Conservation (phyloP, 2,888 invertebrate genomes). For the Serripes groenlandicus region DNA sequence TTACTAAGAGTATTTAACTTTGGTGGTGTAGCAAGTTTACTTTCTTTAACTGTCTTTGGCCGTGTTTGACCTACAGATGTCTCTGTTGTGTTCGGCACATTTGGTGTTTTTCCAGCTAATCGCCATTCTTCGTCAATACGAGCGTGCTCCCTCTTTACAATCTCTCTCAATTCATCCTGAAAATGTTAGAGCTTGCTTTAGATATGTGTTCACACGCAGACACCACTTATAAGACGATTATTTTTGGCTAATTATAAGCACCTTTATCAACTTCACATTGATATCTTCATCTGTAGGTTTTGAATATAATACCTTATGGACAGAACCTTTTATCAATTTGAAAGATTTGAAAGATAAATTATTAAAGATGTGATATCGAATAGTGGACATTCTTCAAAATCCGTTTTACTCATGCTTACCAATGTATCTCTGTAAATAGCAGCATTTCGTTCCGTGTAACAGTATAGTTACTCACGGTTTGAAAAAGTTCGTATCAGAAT, state of each 20-base stretch:
- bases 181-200: neutral
- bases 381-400: too few species aligned
- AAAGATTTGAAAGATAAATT: too few species aligned
- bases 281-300: neutral
- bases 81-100: neutral
- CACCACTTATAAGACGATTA: too few species aligned
- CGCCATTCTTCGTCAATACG: constrained; percentile 21
- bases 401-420: too few species aligned
- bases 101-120: neutral
- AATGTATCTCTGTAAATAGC: too few species aligned
- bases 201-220: neutral
- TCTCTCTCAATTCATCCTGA: constrained; percentile 29
- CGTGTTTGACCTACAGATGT: neutral
- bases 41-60: neutral
- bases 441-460: too few species aligned
- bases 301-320: neutral
- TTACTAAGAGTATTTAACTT: neutral
- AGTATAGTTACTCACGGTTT: too few species aligned
- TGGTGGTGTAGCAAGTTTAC: neutral
- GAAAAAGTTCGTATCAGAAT: too few species aligned
- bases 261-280: too few species aligned
- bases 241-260: too few species aligned
- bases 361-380: too few species aligned
- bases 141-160: constrained; percentile 8
- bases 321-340: neutral